Evolutionary conservation across 2,888 invertebrate genomes (phyloP).

Genomic region (Caenorhabditis panamensis): DNA sequence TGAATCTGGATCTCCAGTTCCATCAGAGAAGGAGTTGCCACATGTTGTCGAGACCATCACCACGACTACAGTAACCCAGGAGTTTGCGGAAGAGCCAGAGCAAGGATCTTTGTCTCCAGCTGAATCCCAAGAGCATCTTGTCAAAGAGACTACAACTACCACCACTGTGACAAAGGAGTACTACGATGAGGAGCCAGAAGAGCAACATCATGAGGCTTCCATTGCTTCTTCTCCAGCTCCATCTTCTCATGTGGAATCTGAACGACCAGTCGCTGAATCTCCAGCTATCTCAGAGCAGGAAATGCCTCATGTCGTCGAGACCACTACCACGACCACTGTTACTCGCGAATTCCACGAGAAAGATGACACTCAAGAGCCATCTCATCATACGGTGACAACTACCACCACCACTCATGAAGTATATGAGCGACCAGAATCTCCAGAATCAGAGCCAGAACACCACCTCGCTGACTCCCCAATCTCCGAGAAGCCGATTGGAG

Average conservation of each 20-base stretch:
- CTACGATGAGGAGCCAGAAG: slow-evolving; percentile 27
- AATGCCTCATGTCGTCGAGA: slow-evolving; percentile 18
- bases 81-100: too few relatives aligned
- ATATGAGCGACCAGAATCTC: slow-evolving; percentile 18
- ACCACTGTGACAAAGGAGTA: slow-evolving; percentile 22
- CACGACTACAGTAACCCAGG: slow-evolving; percentile 14
- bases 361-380: background rate
- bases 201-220: background rate
- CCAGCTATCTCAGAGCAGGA: slow-evolving; percentile 4
- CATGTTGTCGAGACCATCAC: slow-evolving; percentile 26
- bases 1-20: slow-evolving; percentile 30
- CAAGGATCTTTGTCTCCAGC: background rate
- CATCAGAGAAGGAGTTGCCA: slow-evolving; percentile 9
- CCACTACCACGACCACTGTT: slow-evolving; percentile 31
- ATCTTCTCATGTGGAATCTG: slow-evolving; percentile 13
- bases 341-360: slow-evolving; percentile 30
- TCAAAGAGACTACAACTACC: slow-evolving; percentile 14
- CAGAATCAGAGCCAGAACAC: too few relatives aligned
- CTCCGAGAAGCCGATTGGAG: too few relatives aligned
- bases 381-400: slow-evolving; percentile 19
- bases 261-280: background rate
- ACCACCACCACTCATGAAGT: slow-evolving; percentile 37
- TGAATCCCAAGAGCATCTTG: slow-evolving; percentile 4
- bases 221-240: slow-evolving; percentile 5
- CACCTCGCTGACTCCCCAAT: too few relatives aligned